phyloP scores from a whole-genome alignment of 2,113 vertebrate genomes.

The Talpa occidentalis region DNA sequence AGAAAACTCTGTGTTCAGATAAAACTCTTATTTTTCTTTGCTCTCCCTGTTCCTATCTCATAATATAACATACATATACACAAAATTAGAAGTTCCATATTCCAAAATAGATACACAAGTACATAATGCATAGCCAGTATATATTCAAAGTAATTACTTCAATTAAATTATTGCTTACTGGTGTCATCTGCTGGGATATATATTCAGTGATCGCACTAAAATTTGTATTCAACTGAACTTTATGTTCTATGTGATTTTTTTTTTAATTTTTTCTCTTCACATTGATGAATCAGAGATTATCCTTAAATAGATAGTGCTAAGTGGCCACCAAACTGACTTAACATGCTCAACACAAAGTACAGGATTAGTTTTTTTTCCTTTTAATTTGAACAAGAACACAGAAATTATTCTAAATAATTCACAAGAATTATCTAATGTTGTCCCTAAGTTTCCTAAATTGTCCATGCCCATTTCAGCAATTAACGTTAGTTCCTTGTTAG shows the following conservation, averaged over 20 bases:
- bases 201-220: background rate
- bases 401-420: constrained; percentile 26
- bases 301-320: background rate
- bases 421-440: background rate
- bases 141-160: background rate
- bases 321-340: background rate
- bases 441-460: constrained; percentile 44
- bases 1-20: constrained; percentile 8
- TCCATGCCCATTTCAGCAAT: background rate
- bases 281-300: background rate
- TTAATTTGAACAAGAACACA: constrained; percentile 16
- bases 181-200: background rate
- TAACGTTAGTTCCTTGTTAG: constrained; percentile 14
- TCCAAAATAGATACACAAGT: background rate
- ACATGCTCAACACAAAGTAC: background rate
- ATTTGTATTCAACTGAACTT: background rate
- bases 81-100: background rate
- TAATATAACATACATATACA: background rate
- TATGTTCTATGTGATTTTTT: background rate
- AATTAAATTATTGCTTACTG: background rate
- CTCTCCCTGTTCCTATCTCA: background rate
- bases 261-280: background rate
- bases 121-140: background rate
- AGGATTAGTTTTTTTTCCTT: background rate
- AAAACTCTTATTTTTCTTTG: background rate